Evolutionary conservation across 1,140 invertebrate genomes (phyloP), one percentile per base, ranked within the genome.

Genomic region (Calliphora vicina): DNA sequence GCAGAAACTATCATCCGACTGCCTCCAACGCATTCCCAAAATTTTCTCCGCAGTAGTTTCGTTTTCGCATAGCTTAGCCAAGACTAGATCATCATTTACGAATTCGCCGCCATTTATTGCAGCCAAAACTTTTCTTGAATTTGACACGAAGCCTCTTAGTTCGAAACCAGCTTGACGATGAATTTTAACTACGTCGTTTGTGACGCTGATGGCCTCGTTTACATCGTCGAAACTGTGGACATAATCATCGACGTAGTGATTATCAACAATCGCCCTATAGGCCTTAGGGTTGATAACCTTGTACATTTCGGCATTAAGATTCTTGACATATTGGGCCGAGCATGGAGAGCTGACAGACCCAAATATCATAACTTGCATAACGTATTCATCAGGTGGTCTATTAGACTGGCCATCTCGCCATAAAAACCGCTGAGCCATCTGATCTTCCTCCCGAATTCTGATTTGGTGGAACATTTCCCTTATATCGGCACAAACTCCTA

Each of bases 401-500:
- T 15, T n/a, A 42, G 27, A n/a, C 5, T 76, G 25, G 2, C 81
- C 78, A 73, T 73, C 42, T n/a, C 57, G 42, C 76, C 78, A 87
- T 82, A 80, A 57, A 57, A 82, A 81, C 83, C 86, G 25, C 81
- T 85, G 81, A 67, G 82, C 61, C 86, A 26, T 0, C 71, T 57
- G 50, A 67, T 87, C 84, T 50, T 86, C 82, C 12, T 76, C 6
- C 71, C 84, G 43, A 15, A 88, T 84, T 15, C n/a, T 29, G 17
- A 87, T 84, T 50, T 85, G 85, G 13, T 87, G 82, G 74, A 86
- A 89, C 85, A 87, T 87, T 61, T 85, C 85, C 1, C 27, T 80
- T 42, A 89, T 86, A 80, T 90, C 89, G 10, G 85, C 83, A 23
- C 82, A 85, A n/a, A 90, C 42, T 43, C 85, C 85, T 25, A 88